Evolutionary conservation across 1,140 invertebrate species (phyloP).

Genomic region (Heliconius hewitsoni): DNA sequence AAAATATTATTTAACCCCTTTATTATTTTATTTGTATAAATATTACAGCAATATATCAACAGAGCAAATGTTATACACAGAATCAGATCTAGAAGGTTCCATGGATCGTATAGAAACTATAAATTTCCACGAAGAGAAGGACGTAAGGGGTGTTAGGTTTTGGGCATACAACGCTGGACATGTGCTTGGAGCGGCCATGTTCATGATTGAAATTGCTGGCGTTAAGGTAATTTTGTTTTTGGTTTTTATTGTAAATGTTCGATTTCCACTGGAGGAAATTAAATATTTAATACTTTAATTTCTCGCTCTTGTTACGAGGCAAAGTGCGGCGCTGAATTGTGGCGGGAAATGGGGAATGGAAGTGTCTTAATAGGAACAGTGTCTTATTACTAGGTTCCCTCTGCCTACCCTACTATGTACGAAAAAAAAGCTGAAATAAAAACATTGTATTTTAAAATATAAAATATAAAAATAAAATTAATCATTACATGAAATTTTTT

Average conservation of each 20-base stretch:
- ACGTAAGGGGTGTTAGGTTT: constrained; percentile 97
- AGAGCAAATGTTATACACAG: constrained; percentile 98
- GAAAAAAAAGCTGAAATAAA: too few species aligned
- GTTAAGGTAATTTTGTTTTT: constrained; percentile 86
- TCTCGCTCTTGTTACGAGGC: too few species aligned
- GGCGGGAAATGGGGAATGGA: too few species aligned
- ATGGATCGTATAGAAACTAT: constrained; percentile 99
- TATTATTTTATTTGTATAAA: too few species aligned
- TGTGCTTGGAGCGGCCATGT: constrained; percentile 99
- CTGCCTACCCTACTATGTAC: too few species aligned
- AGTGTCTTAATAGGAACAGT: too few species aligned
- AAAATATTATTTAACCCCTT: too few species aligned
- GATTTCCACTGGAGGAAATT: not conserved
- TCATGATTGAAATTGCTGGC: constrained; percentile 99
- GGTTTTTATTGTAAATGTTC: too few species aligned
- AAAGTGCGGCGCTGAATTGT: too few species aligned
- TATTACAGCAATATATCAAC: constrained; percentile 95
- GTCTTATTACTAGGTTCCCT: too few species aligned
- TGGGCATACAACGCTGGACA: constrained; percentile 99
- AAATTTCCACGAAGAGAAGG: constrained; percentile 99
- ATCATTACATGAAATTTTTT: not conserved
- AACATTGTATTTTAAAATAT: too few species aligned
- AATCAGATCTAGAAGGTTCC: constrained; percentile 97
- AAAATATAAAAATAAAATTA: not conserved
- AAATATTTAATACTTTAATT: too few species aligned